A percentile compares a stretch with the other conserved stretches of the same genome.
These are phyloP conservation scores for Lophius americanus DNA, from an alignment of 2,797 vertebrate genomes.

Conservation along the genomic window DNA sequence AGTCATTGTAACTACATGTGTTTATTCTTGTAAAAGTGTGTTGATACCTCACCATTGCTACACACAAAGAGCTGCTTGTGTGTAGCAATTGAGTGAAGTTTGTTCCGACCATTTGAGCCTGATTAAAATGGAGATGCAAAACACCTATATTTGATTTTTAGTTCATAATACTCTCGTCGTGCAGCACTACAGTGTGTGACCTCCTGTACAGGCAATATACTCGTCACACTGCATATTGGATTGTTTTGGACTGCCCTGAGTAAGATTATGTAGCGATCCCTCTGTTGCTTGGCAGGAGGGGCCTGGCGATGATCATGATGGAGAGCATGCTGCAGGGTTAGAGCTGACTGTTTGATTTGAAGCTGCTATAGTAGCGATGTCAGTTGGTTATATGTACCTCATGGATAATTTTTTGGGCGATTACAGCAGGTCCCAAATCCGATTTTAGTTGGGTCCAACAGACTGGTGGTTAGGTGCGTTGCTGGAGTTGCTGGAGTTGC, in stretches of 20 bases:
- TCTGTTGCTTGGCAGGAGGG: constrained; percentile 60
- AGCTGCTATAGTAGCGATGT: neutral
- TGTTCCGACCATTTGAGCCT: neutral
- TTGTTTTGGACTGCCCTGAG: constrained; percentile 33
- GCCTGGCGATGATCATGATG: constrained; percentile 63
- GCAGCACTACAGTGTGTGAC: constrained; percentile 1
- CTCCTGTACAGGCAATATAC: neutral
- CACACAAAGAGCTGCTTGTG: no score
- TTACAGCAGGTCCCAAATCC: neutral
- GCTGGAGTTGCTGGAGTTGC: neutral
- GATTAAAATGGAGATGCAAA: no score
- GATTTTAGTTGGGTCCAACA: neutral
- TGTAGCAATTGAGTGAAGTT: neutral
- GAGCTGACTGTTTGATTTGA: constrained; percentile 13
- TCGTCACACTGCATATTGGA: constrained; percentile 32
- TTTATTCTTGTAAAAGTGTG: neutral
- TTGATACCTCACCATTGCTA: no score
- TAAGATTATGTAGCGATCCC: constrained; percentile 53
- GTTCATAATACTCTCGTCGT: no score
- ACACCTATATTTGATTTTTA: neutral
- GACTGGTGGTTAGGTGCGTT: neutral
- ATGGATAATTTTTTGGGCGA: neutral
- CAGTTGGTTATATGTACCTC: no score
- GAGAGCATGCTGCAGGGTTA: constrained; percentile 45
- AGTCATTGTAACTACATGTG: neutral